Percentiles rank a stretch among this genome's conserved stretches.
phyloP scores from a whole-genome alignment of 2,797 vertebrate species.

The Tragelaphus eurycerus region DNA sequence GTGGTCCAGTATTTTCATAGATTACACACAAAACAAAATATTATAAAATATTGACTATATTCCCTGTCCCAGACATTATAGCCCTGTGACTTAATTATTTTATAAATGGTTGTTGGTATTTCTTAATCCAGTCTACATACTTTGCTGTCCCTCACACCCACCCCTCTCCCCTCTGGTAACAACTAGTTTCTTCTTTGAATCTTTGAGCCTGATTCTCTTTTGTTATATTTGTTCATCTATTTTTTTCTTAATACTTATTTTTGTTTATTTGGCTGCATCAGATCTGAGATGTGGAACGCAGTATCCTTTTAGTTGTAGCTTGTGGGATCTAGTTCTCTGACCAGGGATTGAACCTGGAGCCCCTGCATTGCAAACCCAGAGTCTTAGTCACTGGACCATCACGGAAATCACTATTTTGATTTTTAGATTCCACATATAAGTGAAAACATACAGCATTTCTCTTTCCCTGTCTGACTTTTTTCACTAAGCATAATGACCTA shows the following conservation, averaged over 20 bases:
- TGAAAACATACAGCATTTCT: background rate
- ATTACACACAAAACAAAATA: too few species aligned
- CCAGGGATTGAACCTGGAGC: background rate
- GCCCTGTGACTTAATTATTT: background rate
- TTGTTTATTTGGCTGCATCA: background rate
- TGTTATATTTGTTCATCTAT: background rate
- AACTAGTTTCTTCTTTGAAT: background rate
- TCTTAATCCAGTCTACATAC: background rate
- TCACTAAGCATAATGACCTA: background rate
- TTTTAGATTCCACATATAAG: background rate
- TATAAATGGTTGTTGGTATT: background rate
- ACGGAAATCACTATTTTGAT: background rate
- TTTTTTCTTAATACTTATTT: background rate
- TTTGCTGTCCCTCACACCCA: background rate
- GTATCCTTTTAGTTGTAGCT: background rate
- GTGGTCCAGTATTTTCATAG: too few species aligned
- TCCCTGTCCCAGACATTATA: background rate
- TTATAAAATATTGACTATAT: too few species aligned
- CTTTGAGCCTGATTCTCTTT: background rate
- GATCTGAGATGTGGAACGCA: accelerated
- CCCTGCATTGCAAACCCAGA: background rate
- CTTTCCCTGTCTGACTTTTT: background rate
- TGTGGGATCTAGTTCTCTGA: background rate
- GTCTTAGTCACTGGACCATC: background rate
- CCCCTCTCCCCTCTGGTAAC: background rate